Evolutionary conservation across 1,140 invertebrate genomes (phyloP).

Genomic region (Schmidtea mediterranea): DNA sequence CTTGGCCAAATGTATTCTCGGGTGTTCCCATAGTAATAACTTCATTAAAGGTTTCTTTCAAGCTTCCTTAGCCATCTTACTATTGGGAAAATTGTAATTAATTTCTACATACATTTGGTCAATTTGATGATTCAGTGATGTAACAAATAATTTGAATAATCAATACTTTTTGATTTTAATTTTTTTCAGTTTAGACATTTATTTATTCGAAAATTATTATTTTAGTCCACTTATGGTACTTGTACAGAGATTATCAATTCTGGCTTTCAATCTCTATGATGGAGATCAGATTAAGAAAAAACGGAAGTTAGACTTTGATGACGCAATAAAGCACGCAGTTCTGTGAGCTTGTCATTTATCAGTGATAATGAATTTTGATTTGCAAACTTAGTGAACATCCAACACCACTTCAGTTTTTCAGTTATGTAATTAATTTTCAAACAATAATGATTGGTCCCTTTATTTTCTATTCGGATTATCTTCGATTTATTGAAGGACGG

Average conservation of each 20-base stretch:
- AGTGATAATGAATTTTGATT: not conserved
- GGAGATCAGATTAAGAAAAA: constrained; percentile 24
- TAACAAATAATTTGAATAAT: no score
- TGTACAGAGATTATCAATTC: constrained; percentile 60
- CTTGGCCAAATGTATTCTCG: no score
- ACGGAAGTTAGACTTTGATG: not conserved
- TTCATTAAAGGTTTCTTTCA: no score
- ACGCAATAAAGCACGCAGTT: not conserved
- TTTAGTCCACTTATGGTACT: constrained; percentile 64
- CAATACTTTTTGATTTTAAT: no score
- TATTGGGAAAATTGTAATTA: no score
- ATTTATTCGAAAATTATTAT: not conserved
- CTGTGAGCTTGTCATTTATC: not conserved
- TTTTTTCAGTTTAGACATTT: no score
- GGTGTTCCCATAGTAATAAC: no score
- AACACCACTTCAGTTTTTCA: constrained; percentile 7
- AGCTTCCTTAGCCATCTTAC: no score
- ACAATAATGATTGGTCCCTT: constrained; percentile 9
- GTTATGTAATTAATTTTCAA: constrained; percentile 9
- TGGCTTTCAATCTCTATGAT: constrained; percentile 63
- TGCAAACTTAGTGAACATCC: constrained; percentile 4
- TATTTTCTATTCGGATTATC: constrained; percentile 8
- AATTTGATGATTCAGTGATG: no score
- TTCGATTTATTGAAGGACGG: constrained; percentile 6
- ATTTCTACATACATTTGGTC: no score